These are phyloP conservation scores for Maniola jurtina DNA, from an alignment of 1,140 invertebrate species.

Conservation along the genomic window DNA sequence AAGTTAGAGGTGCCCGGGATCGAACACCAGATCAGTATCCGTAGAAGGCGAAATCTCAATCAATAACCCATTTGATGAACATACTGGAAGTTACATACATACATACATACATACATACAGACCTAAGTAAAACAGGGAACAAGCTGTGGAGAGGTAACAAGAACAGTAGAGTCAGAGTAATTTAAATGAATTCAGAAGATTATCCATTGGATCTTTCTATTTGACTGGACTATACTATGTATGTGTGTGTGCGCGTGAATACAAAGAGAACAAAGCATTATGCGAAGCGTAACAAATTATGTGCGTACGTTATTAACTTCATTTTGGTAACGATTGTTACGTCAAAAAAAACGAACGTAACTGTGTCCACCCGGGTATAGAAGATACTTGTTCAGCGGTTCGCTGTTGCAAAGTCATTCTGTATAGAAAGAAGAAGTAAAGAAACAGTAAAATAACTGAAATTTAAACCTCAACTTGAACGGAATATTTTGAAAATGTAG, in stretches of 20 bases:
- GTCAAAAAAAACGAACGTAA: constrained; percentile 10
- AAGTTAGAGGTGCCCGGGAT: too few relatives aligned
- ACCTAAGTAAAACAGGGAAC: too few relatives aligned
- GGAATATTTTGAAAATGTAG: background rate
- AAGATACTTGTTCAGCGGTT: background rate
- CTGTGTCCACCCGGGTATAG: background rate
- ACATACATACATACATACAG: too few relatives aligned
- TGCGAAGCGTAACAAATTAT: constrained; percentile 29
- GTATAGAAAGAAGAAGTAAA: too few relatives aligned
- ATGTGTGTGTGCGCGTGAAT: constrained; percentile 22
- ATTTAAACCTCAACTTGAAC: background rate
- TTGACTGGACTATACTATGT: background rate
- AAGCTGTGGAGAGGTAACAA: too few relatives aligned
- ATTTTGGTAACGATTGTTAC: constrained; percentile 29
- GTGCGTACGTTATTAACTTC: constrained; percentile 29
- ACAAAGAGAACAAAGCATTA: constrained; percentile 27
- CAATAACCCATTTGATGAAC: too few relatives aligned
- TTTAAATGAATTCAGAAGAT: background rate
- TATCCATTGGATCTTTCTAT: background rate
- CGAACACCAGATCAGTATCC: too few relatives aligned
- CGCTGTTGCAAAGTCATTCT: constrained; percentile 1
- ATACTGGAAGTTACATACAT: too few relatives aligned
- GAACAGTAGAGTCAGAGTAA: too few relatives aligned
- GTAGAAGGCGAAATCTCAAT: too few relatives aligned
- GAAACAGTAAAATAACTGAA: background rate